Evolutionary conservation across 30 jellyfish, hydroid and myxozoan genomes (phyloP), one percentile per base, ranked within the genome.

Genomic region (Rhopilema esculentum): DNA sequence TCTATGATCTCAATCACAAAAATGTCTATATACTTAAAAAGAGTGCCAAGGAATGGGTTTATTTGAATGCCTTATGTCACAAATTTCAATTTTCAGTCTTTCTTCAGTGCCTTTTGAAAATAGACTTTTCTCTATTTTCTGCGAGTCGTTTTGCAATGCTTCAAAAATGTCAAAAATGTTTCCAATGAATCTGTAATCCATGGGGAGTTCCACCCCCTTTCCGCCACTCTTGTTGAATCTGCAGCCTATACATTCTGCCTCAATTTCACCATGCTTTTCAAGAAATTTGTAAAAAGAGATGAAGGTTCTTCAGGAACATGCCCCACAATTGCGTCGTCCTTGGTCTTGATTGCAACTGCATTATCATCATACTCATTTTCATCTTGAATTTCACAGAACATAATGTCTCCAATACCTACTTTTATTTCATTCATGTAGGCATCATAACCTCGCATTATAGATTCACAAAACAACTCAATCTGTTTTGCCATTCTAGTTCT

Each of bases 391-490:
- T 69, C 80, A 74, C 72, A 28, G 49, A 20, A 31, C 32, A 74
- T 16, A 17, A 74, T 74, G 24, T 74, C 72, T 74, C 85, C 85
- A 74, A 74, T 74, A 25, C 40, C 23, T 28, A 74, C 85, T 74
- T 31, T 31, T 49, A 20, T 74, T 48, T 74, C 85, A n/a, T 74
- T 74, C 26, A 69, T 69, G 80, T 74, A 48, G 85, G 73, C 85
- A 74, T 79, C 67, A 79, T 79, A 79, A 32, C 89, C 89, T 53
- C 82, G 79, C 75, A 79, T 66, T 32, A 49, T 79, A 20, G 89
- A 79, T 63, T 65, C 89, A 30, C 78, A 79, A 32, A 79, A 62
- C 57, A 79, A 79, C 81, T 79, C 65, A n/a, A 57, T 32, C 80
- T 53, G 89, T 28, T 32, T 16, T 50, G 89, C 82, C 89, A 79